Base-by-base conservation (phyloP, 92 coral and sea anemone genomes). In the Palythoa grandiflora region DNA sequence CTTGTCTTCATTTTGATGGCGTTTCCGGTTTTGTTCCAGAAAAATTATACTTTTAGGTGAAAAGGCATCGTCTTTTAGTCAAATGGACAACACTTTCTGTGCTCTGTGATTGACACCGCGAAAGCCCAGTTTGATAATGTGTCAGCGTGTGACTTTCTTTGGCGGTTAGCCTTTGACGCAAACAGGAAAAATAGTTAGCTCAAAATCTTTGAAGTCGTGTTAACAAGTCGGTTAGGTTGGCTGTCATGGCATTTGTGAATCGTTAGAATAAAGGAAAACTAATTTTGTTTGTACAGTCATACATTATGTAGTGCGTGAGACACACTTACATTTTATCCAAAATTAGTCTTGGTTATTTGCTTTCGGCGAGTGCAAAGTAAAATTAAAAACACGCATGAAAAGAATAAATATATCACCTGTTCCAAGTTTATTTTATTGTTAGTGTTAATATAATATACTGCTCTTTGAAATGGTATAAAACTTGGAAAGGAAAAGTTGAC, bases 1-100 rank as follows among this genome's bases (percentile, higher is more conserved):
- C 2, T 40, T 75, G 79, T 75, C 79, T 9, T 44, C 12, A 75
- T 44, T 75, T 75, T 75, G 59, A 39, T 15, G 54, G 78, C 55
- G 78, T 73, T 73, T 73, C 28, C n/a, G 21, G 78, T 44, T 73
- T 73, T 73, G 78, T 73, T 73, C 78, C 54, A 73, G 52, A 73
- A 73, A 73, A 40, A 38, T 73, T 73, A 39, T 73, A 73, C 52
- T 73, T 38, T 15, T 20, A 38, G 20, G 78, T 38, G 78, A 39
- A 38, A 73, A 39, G 16, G 54, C 54, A 73, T 73, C 39, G 52
- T 73, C 78, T 10, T 3, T 38, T 39, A 73, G 78, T 38, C 52
- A 38, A 73, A 73, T 39, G 78, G 16, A 38, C 78, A 73, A 73
- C 39, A 2, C 1, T 73, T 73, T 73, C 17, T 73, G 35, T 73